Percentiles rank a stretch among this genome's conserved stretches.
Conservation (phyloP, 2,888 invertebrate species). For the Leucoptera coffeella region DNA sequence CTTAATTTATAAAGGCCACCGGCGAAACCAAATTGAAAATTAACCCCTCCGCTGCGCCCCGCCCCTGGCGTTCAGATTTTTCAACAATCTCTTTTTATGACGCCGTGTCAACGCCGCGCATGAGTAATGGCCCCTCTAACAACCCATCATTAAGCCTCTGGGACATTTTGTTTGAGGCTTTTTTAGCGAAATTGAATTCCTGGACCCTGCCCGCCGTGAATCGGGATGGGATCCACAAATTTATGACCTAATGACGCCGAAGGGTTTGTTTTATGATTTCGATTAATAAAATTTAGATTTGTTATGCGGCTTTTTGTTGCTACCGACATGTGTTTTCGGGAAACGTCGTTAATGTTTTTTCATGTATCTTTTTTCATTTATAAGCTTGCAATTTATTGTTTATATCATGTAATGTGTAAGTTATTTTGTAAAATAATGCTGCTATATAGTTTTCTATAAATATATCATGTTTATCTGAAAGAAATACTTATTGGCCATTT, state of each 20-base stretch:
- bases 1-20: conserved; percentile 41
- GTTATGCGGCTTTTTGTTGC: too few species aligned
- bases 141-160: conserved; percentile 39
- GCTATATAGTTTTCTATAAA: too few species aligned
- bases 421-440: too few species aligned
- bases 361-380: too few species aligned
- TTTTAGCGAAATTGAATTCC: conserved; percentile 38
- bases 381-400: too few species aligned
- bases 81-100: conserved; percentile 17
- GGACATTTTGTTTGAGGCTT: conserved; percentile 44
- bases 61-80: conserved; percentile 28
- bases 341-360: too few species aligned
- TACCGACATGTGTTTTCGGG: too few species aligned
- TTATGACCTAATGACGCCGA: conserved; percentile 24
- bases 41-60: conserved; percentile 39
- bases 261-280: too few species aligned
- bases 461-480: too few species aligned
- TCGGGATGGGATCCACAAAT: conserved; percentile 29
- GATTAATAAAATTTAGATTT: too few species aligned
- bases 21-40: conserved; percentile 44
- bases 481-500: too few species aligned
- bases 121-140: conserved; percentile 40
- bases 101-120: conserved; percentile 40
- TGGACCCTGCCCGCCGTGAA: conserved; percentile 30
- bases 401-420: too few species aligned